These are phyloP conservation scores for Meganola albula DNA, from an alignment of 2,888 invertebrate genomes.

Conservation along the genomic window DNA sequence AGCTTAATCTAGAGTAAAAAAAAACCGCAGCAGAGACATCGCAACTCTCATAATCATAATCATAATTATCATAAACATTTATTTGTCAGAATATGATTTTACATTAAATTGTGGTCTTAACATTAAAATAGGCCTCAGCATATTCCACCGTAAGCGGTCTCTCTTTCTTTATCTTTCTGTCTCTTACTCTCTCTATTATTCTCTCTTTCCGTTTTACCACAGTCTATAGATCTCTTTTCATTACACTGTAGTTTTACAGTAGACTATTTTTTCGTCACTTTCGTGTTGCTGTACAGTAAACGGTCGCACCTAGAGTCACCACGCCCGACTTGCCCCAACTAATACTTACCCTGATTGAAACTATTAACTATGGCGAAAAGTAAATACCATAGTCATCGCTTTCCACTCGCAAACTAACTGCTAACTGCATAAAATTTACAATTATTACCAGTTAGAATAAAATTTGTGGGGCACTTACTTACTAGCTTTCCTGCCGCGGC, in stretches of 20 bases:
- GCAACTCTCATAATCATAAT: no score
- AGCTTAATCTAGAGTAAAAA: no score
- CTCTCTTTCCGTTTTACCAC: background rate
- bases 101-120: no score
- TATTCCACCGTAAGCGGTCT: background rate
- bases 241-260: background rate
- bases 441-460: no score
- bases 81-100: no score
- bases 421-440: constrained; percentile 17
- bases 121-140: no score
- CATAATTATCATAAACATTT: no score
- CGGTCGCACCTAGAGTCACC: constrained; percentile 32
- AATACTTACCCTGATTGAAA: constrained; percentile 38
- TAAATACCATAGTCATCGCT: constrained; percentile 30
- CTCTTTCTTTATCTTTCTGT: background rate
- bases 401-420: constrained; percentile 14
- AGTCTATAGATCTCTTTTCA: background rate
- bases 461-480: no score
- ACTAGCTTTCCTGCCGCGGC: no score
- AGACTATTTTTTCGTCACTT: constrained; percentile 16
- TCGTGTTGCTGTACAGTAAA: constrained; percentile 15
- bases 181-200: background rate
- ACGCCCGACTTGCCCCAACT: constrained; percentile 24
- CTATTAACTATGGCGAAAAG: constrained; percentile 39
- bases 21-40: no score